phyloP scores from a whole-genome alignment of 2,113 vertebrate species.

The Opisthocomus hoazin region DNA sequence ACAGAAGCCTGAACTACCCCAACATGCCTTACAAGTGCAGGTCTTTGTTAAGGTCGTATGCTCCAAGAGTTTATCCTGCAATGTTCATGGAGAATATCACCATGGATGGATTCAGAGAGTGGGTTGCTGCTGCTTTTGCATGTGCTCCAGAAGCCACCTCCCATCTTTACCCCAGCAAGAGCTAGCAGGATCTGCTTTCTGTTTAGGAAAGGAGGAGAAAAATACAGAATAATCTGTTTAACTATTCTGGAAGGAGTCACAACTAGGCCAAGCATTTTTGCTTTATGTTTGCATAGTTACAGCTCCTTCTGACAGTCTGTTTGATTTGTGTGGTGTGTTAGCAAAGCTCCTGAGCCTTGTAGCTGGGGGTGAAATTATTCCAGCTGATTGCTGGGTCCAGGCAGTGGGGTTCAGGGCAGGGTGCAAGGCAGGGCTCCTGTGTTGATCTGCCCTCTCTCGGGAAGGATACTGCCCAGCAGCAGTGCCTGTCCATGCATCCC shows the following conservation, averaged over 20 bases:
- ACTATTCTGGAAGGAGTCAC: neutral
- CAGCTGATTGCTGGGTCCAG: neutral
- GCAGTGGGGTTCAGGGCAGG: neutral
- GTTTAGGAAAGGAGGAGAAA: neutral
- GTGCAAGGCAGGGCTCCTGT: neutral
- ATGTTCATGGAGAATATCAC: neutral
- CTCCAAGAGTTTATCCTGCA: neutral
- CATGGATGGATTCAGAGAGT: neutral
- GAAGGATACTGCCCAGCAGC: neutral
- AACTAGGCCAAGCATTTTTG: neutral
- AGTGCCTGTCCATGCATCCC: fast-evolving
- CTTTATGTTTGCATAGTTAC: neutral
- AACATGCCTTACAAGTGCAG: fast-evolving
- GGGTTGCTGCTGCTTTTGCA: neutral
- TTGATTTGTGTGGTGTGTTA: neutral
- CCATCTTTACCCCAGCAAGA: neutral
- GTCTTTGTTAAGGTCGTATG: neutral
- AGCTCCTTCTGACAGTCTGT: neutral
- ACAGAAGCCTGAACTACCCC: neutral
- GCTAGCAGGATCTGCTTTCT: neutral
- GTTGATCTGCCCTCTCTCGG: neutral
- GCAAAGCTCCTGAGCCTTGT: neutral
- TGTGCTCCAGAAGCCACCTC: neutral
- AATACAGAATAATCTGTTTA: neutral
- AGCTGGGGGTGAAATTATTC: neutral